Percentiles rank a stretch among this genome's conserved stretches.
Conservation (phyloP, 2,113 vertebrate species). For the Paramormyrops kingsleyae region DNA sequence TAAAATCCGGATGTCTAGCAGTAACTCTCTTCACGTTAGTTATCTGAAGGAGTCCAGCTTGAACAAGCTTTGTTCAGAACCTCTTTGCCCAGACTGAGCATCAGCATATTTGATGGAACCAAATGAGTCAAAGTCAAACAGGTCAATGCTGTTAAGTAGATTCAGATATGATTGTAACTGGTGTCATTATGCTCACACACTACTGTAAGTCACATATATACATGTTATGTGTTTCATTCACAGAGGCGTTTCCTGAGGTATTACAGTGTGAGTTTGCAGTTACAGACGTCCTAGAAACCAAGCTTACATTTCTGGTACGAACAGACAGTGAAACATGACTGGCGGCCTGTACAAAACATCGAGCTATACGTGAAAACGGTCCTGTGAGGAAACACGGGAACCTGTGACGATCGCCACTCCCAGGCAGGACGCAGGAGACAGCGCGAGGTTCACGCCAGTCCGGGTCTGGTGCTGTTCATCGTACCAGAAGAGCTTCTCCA, state of each 20-base stretch:
- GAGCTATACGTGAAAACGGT: not conserved
- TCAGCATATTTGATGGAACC: not conserved
- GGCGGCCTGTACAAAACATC: not conserved
- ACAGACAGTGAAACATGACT: not conserved
- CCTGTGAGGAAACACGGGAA: not conserved
- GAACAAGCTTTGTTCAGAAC: not conserved
- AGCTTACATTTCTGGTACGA: slow-evolving; percentile 1
- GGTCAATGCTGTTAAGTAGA: not conserved
- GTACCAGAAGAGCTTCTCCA: not conserved
- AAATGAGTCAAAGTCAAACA: not conserved
- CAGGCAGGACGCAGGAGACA: not conserved
- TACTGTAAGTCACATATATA: not conserved
- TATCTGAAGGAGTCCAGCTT: not conserved
- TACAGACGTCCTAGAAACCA: not conserved
- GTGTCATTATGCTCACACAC: slow-evolving; percentile 5
- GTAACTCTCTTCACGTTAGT: not conserved
- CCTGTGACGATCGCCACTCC: not conserved
- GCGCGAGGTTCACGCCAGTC: not conserved
- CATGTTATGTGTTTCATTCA: not conserved
- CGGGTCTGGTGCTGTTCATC: not conserved
- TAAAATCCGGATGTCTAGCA: not conserved
- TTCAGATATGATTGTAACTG: not conserved
- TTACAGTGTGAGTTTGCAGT: not conserved
- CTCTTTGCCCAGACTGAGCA: not conserved
- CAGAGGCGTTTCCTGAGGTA: not conserved